Conservation (phyloP, 2,888 invertebrate genomes). For the Ctenicera cuprea region DNA sequence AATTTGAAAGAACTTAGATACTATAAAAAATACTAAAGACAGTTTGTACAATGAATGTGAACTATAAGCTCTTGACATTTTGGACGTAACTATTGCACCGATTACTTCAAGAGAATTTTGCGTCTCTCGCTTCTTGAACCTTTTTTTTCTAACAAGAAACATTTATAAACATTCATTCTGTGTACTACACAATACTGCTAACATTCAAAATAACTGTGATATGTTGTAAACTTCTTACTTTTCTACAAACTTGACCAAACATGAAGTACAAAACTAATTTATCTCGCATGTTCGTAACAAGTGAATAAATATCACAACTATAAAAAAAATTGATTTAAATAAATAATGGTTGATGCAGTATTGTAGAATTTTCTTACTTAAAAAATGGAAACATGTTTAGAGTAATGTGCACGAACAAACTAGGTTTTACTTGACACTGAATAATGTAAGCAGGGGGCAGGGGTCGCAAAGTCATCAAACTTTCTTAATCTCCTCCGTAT, state of each 20-base stretch:
- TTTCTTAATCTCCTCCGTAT: too few species aligned
- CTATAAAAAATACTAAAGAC: constrained; percentile 36
- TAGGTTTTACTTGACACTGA: too few species aligned
- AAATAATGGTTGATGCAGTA: too few species aligned
- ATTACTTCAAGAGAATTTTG: constrained; percentile 15
- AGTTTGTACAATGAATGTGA: constrained; percentile 36
- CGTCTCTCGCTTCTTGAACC: background rate
- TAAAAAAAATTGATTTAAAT: background rate
- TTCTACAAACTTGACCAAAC: constrained; percentile 1
- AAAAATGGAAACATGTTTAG: too few species aligned
- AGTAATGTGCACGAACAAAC: too few species aligned
- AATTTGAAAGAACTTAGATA: constrained; percentile 35
- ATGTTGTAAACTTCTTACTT: constrained; percentile 17
- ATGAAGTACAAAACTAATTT: background rate
- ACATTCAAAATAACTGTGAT: constrained; percentile 28
- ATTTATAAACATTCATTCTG: constrained; percentile 35
- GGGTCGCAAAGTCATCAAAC: too few species aligned
- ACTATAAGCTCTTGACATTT: constrained; percentile 43
- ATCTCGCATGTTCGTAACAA: background rate
- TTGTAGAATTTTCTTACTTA: too few species aligned
- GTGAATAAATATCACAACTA: background rate
- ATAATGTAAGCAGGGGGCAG: too few species aligned
- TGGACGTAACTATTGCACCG: constrained; percentile 47
- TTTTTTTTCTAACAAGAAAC: constrained; percentile 35
- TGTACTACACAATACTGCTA: constrained; percentile 40